Conservation (phyloP, 1,140 invertebrate species). For the Telenomus remus region DNA sequence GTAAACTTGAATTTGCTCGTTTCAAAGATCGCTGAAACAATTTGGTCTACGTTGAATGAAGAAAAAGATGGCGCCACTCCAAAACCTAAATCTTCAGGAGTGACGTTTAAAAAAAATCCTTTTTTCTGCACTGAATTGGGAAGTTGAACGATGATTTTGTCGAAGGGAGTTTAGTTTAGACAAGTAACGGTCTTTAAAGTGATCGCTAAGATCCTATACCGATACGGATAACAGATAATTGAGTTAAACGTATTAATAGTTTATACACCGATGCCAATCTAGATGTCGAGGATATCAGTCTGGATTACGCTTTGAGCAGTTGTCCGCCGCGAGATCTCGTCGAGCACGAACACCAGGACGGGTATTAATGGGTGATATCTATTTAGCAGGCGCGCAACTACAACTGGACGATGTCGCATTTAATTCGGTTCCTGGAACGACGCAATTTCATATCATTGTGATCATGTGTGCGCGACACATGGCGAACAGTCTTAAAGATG, state of each 20-base stretch:
- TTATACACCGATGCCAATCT: conserved; percentile 23
- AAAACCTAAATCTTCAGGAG: neutral
- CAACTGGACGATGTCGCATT: conserved; percentile 1
- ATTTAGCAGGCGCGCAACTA: conserved; percentile 1
- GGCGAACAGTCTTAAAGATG: neutral
- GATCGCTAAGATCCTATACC: conserved; percentile 11
- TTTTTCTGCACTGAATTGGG: too few relatives aligned
- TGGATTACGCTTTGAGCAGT: conserved; percentile 5
- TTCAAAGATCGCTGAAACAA: too few relatives aligned
- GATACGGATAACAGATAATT: conserved; percentile 16
- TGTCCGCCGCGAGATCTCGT: neutral
- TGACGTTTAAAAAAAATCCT: too few relatives aligned
- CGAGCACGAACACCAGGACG: neutral
- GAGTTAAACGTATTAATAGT: conserved; percentile 33
- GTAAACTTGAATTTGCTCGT: too few relatives aligned
- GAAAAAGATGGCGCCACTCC: neutral
- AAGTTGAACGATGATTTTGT: too few relatives aligned
- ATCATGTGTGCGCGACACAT: conserved; percentile 29
- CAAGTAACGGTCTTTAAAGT: too few relatives aligned
- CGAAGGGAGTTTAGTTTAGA: too few relatives aligned
- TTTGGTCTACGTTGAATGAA: too few relatives aligned
- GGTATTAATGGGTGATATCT: conserved; percentile 7
- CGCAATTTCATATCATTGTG: conserved; percentile 14
- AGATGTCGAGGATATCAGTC: conserved; percentile 15
- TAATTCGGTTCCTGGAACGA: conserved; percentile 21